Evolutionary conservation across 2,888 invertebrate species (phyloP).

Genomic region (Amiota mariae): DNA sequence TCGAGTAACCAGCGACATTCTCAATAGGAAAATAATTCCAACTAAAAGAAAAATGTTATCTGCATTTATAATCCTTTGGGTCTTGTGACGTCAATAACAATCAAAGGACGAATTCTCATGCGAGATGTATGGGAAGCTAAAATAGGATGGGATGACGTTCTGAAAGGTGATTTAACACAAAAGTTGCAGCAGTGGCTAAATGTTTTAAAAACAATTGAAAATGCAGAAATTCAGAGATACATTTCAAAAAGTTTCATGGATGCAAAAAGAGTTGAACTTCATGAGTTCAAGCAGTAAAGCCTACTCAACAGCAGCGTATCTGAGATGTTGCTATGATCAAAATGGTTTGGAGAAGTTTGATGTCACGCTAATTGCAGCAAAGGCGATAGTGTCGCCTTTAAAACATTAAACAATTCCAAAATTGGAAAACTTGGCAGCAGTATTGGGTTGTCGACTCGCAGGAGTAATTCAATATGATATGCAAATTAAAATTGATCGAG

Average conservation of each 20-base stretch:
- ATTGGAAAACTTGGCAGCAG: constrained; percentile 9
- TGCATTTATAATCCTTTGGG: constrained; percentile 30
- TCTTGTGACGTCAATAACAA: constrained; percentile 23
- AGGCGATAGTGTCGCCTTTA: not conserved
- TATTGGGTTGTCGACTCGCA: no score
- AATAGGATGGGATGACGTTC: constrained; percentile 28
- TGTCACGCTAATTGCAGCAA: constrained; percentile 1
- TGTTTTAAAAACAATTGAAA: not conserved
- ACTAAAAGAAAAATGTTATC: constrained; percentile 8
- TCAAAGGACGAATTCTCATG: constrained; percentile 29
- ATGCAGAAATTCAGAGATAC: no score
- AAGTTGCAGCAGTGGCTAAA: constrained; percentile 18
- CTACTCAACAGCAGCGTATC: not conserved
- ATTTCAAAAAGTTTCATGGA: no score
- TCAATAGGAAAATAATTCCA: not conserved
- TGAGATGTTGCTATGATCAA: constrained; percentile 3
- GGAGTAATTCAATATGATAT: not conserved
- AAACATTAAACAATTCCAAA: not conserved
- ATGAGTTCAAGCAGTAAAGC: not conserved
- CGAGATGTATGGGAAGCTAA: constrained; percentile 30
- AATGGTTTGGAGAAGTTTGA: not conserved
- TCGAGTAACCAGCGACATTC: not conserved
- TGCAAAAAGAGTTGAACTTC: no score
- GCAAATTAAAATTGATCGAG: constrained; percentile 10
- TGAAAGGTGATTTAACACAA: constrained; percentile 5